Conservation (phyloP, 2,797 vertebrate species). For the Argyrosomus regius region DNA sequence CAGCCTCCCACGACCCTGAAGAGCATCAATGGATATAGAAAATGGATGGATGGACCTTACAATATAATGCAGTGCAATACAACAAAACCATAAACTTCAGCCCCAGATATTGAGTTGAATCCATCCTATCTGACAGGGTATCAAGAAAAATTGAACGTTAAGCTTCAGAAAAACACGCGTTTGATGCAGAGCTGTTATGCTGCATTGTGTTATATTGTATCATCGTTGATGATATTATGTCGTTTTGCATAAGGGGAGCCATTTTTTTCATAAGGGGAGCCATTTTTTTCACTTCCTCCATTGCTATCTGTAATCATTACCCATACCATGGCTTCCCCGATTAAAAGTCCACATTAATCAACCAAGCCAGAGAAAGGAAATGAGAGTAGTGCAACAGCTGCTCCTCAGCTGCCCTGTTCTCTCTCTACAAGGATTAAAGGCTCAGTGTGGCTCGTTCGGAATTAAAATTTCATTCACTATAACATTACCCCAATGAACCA, state of each 20-base stretch:
- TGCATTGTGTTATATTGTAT: conserved; percentile 9
- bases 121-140: conserved; percentile 32
- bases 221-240: background rate
- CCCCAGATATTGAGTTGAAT: conserved; percentile 25
- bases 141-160: conserved; percentile 24
- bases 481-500: conserved; percentile 48
- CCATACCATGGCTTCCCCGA: conserved; percentile 13
- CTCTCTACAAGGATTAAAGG: conserved; percentile 58
- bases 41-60: conserved; percentile 23
- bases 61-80: conserved; percentile 9
- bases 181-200: conserved; percentile 5
- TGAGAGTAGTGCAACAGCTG: conserved; percentile 30
- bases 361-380: conserved; percentile 17
- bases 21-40: conserved; percentile 7
- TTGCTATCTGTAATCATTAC: conserved; percentile 30
- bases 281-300: background rate
- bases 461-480: conserved; percentile 68
- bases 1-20: conserved; percentile 12
- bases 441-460: conserved; percentile 46
- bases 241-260: conserved; percentile 7
- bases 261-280: conserved; percentile 17
- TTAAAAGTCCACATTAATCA: conserved; percentile 48
- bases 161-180: background rate
- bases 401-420: conserved; percentile 17
- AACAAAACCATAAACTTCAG: conserved; percentile 23